These are phyloP conservation scores for Taxidea taxus DNA, from an alignment of 2,113 vertebrate species.

Conservation along the genomic window DNA sequence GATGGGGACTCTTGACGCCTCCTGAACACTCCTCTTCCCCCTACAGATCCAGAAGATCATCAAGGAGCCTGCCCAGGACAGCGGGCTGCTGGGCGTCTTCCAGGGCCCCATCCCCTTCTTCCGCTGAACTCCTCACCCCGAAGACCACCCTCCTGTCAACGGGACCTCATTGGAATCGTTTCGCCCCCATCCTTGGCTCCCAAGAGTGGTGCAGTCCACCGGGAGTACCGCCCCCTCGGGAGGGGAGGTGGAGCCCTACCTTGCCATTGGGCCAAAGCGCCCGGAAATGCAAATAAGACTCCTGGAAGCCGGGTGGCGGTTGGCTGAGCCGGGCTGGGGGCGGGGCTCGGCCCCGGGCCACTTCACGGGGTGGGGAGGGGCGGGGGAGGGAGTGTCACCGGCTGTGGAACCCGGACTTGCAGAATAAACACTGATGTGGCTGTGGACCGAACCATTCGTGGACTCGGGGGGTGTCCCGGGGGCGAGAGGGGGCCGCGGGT, in stretches of 20 bases:
- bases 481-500: conserved; percentile 35
- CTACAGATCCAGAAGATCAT: conserved; percentile 90
- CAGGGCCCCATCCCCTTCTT: conserved; percentile 76
- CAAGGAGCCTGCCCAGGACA: conserved; percentile 89
- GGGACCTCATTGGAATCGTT: background rate
- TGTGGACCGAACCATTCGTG: conserved; percentile 73
- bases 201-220: conserved; percentile 68
- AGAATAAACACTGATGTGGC: conserved; percentile 71
- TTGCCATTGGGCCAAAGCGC: conserved; percentile 40
- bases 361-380: background rate
- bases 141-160: background rate
- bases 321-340: conserved; percentile 32
- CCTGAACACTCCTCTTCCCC: background rate
- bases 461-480: conserved; percentile 29
- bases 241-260: background rate
- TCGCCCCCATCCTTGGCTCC: conserved; percentile 26
- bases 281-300: conserved; percentile 65
- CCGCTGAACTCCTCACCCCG: background rate
- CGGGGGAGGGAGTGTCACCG: background rate
- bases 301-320: background rate
- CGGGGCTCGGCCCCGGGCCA: conserved; percentile 43
- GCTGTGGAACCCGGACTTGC: conserved; percentile 29
- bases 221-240: conserved; percentile 51
- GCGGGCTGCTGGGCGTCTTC: conserved; percentile 86
- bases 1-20: background rate